Evolutionary conservation across 2,797 vertebrate genomes (phyloP), one percentile per base, ranked within the genome.

Genomic region (Taenioides sp.): DNA sequence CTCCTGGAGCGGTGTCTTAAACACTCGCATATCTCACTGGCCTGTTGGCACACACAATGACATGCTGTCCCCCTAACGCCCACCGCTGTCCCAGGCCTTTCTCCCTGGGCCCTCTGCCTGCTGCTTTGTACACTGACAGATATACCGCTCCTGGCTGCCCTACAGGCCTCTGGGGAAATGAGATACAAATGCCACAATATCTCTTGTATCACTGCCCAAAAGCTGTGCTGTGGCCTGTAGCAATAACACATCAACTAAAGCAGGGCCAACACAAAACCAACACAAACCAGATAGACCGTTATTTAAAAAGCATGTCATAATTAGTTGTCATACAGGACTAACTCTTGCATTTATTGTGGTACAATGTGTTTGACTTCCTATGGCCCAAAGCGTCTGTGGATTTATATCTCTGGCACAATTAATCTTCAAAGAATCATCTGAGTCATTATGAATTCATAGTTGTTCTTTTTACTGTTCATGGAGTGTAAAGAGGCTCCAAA

Each of bases 151-250:
- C 80, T 86, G 88, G 84, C 86, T 74, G 84, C 71, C 86, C 86
- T 72, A 68, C 73, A 67, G 80, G 79, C 50, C 91, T 87, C 88
- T 80, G 79, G 86, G 86, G 88, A 88, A 88, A 88, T 84, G 87
- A 87, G 89, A 89, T 86, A 90, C 89, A 90, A 90, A 90, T 88
- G 82, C 82, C 87, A 80, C 72, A 77, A 70, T 84, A 87, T 87
- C 80, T 84, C 74, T 63, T 28, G 73, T 81, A 85, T 81, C 83
- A 75, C 82, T 81, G 77, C 74, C 82, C 84, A 81, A 82, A 88
- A 83, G 79, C 84, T 78, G 77, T 64, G 80, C 80, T 75, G 67
- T 72, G 74, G 86, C 84, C 80, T 0, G 37, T 85, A 78, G 91
- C 82, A 76, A 76, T 82, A 79, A 87, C 86, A 80, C 81, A 79